These are phyloP conservation scores for Coreius guichenoti DNA, from an alignment of 2,797 vertebrate genomes.

Conservation along the genomic window DNA sequence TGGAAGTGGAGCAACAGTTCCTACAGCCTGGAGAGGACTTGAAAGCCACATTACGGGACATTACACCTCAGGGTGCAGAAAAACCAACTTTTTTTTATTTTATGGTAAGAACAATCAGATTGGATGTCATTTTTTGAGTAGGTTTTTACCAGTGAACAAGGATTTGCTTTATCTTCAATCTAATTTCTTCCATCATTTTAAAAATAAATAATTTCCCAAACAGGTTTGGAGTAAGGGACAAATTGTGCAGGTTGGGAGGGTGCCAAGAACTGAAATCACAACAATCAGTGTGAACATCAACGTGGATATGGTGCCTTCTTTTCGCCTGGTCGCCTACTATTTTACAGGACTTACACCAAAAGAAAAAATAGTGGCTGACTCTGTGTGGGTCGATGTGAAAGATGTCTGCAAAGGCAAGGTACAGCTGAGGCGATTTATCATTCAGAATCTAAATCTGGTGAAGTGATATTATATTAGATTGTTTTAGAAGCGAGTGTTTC, in stretches of 20 bases:
- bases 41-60: slow-evolving; percentile 63
- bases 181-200: neutral
- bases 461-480: neutral
- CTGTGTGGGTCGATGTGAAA: slow-evolving; percentile 71
- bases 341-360: slow-evolving; percentile 24
- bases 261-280: slow-evolving; percentile 62
- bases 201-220: neutral
- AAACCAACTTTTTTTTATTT: slow-evolving; percentile 73
- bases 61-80: slow-evolving; percentile 57
- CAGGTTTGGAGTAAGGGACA: slow-evolving; percentile 73
- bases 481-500: neutral
- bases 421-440: neutral
- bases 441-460: too few species aligned
- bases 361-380: slow-evolving; percentile 69
- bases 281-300: slow-evolving; percentile 66
- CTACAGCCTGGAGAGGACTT: slow-evolving; percentile 68
- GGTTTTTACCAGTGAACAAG: neutral
- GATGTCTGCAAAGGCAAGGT: slow-evolving; percentile 77
- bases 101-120: slow-evolving; percentile 63
- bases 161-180: neutral
- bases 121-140: neutral
- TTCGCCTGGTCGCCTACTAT: slow-evolving; percentile 76
- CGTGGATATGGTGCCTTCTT: slow-evolving; percentile 70
- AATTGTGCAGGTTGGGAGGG: slow-evolving; percentile 59
- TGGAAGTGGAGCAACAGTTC: slow-evolving; percentile 64